Percentiles rank a stretch among this genome's conserved stretches.
These are phyloP conservation scores for Arenicola marina DNA, from an alignment of 2,888 invertebrate species.

Conservation along the genomic window DNA sequence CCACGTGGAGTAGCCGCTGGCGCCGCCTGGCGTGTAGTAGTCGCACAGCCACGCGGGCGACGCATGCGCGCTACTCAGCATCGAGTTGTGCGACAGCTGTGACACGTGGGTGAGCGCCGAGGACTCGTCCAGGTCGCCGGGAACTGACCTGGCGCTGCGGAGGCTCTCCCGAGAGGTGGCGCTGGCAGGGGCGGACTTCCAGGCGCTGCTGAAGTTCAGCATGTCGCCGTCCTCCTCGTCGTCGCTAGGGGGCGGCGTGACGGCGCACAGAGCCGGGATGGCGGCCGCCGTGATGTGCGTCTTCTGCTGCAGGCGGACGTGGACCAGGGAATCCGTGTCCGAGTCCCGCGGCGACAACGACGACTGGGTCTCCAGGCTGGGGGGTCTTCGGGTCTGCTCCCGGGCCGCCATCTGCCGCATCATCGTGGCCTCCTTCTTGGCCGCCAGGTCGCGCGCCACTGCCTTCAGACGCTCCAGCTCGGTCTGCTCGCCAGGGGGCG, in stretches of 20 bases:
- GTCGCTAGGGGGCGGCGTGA: conserved; percentile 35
- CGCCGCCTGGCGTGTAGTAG: too few relatives aligned
- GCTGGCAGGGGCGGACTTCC: background rate
- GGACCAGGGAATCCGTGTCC: conserved; percentile 28
- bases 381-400: background rate
- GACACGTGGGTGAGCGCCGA: too few relatives aligned
- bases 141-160: conserved; percentile 19
- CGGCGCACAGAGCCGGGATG: conserved; percentile 47
- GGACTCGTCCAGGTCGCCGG: conserved; percentile 2
- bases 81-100: too few relatives aligned
- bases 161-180: conserved; percentile 7
- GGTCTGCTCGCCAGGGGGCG: background rate
- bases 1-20: too few relatives aligned
- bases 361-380: background rate
- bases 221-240: conserved; percentile 37
- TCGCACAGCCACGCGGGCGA: too few relatives aligned
- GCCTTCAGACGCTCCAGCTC: background rate
- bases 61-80: too few relatives aligned
- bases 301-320: conserved; percentile 46
- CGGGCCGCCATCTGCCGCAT: background rate
- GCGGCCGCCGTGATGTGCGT: conserved; percentile 44
- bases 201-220: conserved; percentile 4
- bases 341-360: background rate
- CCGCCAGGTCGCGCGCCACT: background rate
- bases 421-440: background rate